Conservation (phyloP, 2,888 invertebrate genomes). For the Morpho deidamia region DNA sequence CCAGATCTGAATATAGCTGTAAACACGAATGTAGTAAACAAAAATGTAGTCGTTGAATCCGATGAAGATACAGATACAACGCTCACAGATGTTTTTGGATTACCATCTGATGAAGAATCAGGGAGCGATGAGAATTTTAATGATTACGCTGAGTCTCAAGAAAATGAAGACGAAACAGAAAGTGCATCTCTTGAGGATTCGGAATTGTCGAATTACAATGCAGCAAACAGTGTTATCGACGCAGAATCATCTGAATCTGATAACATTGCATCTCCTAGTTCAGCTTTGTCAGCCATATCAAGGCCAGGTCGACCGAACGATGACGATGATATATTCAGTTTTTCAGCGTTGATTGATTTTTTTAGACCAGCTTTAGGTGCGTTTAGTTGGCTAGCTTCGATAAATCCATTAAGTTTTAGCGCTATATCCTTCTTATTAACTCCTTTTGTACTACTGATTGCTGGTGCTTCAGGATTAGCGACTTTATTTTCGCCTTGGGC, state of each 20-base stretch:
- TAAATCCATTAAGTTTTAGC: constrained; percentile 79
- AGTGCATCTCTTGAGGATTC: constrained; percentile 57
- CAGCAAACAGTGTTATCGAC: constrained; percentile 38
- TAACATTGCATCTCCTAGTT: constrained; percentile 41
- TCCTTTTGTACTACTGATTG: constrained; percentile 80
- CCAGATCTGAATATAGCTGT: constrained; percentile 84
- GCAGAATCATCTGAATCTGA: constrained; percentile 44
- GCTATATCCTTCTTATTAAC: constrained; percentile 80
- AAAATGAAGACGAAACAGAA: constrained; percentile 47
- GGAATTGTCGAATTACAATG: constrained; percentile 55
- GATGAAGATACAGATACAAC: constrained; percentile 56
- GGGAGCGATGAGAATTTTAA: constrained; percentile 45
- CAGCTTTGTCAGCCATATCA: constrained; percentile 42
- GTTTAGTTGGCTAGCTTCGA: constrained; percentile 71
- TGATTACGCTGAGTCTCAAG: constrained; percentile 51
- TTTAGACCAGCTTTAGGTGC: constrained; percentile 71
- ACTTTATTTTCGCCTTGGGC: constrained; percentile 82
- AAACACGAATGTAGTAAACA: constrained; percentile 82
- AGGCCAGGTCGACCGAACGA: constrained; percentile 46
- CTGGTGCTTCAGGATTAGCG: constrained; percentile 79
- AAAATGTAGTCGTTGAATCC: constrained; percentile 68
- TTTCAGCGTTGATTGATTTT: constrained; percentile 61
- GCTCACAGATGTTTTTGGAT: constrained; percentile 53
- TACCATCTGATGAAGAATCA: constrained; percentile 58
- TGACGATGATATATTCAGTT: constrained; percentile 69